Base-by-base conservation (phyloP, 2,113 vertebrate species). In the Stigmatopora nigra region DNA sequence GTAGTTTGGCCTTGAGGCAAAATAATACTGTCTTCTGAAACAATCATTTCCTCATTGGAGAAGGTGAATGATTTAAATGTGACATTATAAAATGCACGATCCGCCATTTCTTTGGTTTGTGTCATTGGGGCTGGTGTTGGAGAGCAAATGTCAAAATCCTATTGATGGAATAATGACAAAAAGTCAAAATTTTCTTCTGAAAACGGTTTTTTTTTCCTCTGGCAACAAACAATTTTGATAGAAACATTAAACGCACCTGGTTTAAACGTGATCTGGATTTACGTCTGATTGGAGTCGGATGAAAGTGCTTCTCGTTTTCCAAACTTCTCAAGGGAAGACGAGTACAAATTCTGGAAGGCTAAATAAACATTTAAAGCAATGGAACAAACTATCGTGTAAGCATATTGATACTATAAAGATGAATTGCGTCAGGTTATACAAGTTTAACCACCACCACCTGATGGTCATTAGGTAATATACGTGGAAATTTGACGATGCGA, bases 251-350 rank as follows among this genome's bases (percentile, higher is more conserved):
- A 3, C 25, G 41, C 14, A 88, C 88, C 58, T 75, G 70, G 73
- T 79, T 79, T 13, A 58, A 17, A 19, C 20, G 78, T 17, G 77
- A 65, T 45, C 73, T 84, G 20, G 72, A 71, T 15, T 74, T 81
- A 12, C 63, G 7, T 17, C 46, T 75, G 0, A 56, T 67, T n/a
- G 74, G 64, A 59, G 70, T 67, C 25, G 79, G 72, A 15, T 63
- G 41, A 36, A 38, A 62, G 2, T 22, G 47, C 61, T 64, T 65
- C 62, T 87, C 81, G 72, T 90, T 89, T 52, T 82, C 68, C 58
- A 89, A 25, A 73, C 82, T 83, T 78, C 77, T 82, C 20, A 90
- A 65, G 8, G 88, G 87, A 5, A 72, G 72, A 0, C 87, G 85
- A 7, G 57, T 71, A 69, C 57, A 44, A 67, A 44, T 80, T 63